A percentile compares a stretch with the other conserved stretches of the same genome.
These are phyloP conservation scores for Euthynnus affinis DNA, from an alignment of 2,797 vertebrate genomes.

Conservation along the genomic window DNA sequence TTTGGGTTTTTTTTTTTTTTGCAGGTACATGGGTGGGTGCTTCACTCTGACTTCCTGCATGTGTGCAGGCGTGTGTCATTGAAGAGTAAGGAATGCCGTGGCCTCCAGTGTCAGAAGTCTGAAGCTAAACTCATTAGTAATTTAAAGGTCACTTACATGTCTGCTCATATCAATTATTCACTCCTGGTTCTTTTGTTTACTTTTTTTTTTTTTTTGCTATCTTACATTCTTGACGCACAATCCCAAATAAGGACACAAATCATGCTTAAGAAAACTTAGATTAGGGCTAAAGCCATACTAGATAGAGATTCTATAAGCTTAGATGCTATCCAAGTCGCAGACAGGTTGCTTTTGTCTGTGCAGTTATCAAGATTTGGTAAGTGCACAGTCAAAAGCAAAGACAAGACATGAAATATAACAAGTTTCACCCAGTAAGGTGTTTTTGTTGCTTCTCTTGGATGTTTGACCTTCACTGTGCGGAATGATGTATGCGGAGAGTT, in stretches of 20 bases:
- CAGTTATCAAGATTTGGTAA: too few relatives aligned
- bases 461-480: too few relatives aligned
- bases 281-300: not conserved
- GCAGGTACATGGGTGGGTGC: slow-evolving; percentile 12
- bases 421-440: too few relatives aligned
- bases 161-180: slow-evolving; percentile 81
- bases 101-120: slow-evolving; percentile 69
- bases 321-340: not conserved
- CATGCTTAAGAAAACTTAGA: slow-evolving; percentile 3
- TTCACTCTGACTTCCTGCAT: slow-evolving; percentile 39
- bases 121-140: slow-evolving; percentile 81
- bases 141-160: slow-evolving; percentile 77
- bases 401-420: too few relatives aligned
- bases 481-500: too few relatives aligned
- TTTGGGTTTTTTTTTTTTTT: too few relatives aligned
- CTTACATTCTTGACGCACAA: slow-evolving; percentile 30
- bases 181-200: slow-evolving; percentile 44
- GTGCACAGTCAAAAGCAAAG: too few relatives aligned
- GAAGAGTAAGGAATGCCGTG: slow-evolving; percentile 39
- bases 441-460: too few relatives aligned
- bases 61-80: slow-evolving; percentile 34
- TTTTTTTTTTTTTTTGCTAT: slow-evolving; percentile 44
- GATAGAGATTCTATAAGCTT: not conserved
- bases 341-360: too few relatives aligned
- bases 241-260: slow-evolving; percentile 35